These are phyloP conservation scores for Epinotia ramella DNA, from an alignment of 2,888 invertebrate species.

Conservation along the genomic window DNA sequence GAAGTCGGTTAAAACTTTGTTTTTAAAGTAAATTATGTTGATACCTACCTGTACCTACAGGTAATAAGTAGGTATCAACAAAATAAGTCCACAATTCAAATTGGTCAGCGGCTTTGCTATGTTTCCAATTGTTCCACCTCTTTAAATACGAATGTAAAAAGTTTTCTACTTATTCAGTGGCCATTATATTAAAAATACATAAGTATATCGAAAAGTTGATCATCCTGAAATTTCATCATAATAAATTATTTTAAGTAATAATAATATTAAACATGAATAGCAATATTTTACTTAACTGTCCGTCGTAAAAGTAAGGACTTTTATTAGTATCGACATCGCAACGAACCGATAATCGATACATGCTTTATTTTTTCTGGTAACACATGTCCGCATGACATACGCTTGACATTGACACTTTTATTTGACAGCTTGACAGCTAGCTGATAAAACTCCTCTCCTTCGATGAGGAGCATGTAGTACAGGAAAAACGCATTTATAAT, in stretches of 20 bases:
- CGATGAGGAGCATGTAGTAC: constrained; percentile 30
- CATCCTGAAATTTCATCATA: background rate
- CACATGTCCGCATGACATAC: constrained; percentile 13
- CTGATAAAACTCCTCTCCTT: constrained; percentile 12
- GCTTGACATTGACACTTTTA: constrained; percentile 27
- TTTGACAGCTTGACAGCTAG: constrained; percentile 28
- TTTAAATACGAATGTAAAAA: background rate
- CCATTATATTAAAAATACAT: background rate
- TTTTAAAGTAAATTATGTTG: too few relatives aligned
- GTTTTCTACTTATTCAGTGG: background rate
- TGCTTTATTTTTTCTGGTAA: constrained; percentile 11
- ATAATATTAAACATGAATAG: background rate
- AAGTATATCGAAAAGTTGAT: background rate
- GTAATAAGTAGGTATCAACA: too few relatives aligned
- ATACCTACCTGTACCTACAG: too few relatives aligned
- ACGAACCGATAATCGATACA: background rate
- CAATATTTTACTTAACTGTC: background rate
- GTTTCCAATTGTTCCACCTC: background rate
- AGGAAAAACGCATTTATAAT: constrained; percentile 27
- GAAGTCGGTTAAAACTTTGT: too few relatives aligned
- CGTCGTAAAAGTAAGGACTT: too few relatives aligned
- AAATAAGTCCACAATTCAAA: too few relatives aligned
- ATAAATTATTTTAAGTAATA: background rate
- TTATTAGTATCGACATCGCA: background rate
- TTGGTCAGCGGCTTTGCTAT: too few relatives aligned